Evolutionary conservation across 1,140 invertebrate species (phyloP).

Genomic region (Pachyrhynchus sulphureomaculatus): DNA sequence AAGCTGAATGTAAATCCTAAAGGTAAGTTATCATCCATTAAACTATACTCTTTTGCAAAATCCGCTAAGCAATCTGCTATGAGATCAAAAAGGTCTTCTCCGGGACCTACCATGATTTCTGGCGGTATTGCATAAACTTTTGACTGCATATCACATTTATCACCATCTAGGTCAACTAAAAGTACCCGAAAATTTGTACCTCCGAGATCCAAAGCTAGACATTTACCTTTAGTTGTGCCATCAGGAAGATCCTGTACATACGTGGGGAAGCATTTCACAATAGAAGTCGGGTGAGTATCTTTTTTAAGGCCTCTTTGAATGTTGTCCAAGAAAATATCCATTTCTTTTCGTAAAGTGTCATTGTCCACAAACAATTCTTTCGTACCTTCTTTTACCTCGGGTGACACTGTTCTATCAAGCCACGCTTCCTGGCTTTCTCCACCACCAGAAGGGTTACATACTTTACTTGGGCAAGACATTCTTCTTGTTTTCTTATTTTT

Average conservation of each 20-base stretch:
- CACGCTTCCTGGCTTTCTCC: background rate
- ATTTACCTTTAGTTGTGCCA: conserved; percentile 94
- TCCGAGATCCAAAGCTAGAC: conserved; percentile 94
- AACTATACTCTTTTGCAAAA: conserved; percentile 84
- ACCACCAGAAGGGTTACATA: no score
- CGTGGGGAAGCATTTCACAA: conserved; percentile 81
- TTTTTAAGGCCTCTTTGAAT: conserved; percentile 79
- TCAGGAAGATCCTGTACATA: conserved; percentile 96
- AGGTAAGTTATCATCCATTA: conserved; percentile 74
- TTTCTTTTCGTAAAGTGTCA: conserved; percentile 75
- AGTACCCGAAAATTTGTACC: conserved; percentile 99
- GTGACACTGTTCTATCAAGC: conserved; percentile 1
- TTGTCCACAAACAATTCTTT: conserved; percentile 78
- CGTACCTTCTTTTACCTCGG: conserved; percentile 82
- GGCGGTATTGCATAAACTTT: conserved; percentile 96
- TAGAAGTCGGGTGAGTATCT: conserved; percentile 72
- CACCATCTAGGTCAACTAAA: conserved; percentile 81
- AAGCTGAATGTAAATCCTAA: conserved; percentile 99
- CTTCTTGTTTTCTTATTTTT: no score
- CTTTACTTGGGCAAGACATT: no score
- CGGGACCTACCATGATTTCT: conserved; percentile 88
- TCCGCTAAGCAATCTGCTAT: conserved; percentile 94
- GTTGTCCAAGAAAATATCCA: conserved; percentile 71
- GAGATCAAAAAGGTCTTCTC: conserved; percentile 87
- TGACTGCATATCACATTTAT: conserved; percentile 87